Conservation (phyloP, 2,797 vertebrate species). For the Pseudopleuronectes americanus region DNA sequence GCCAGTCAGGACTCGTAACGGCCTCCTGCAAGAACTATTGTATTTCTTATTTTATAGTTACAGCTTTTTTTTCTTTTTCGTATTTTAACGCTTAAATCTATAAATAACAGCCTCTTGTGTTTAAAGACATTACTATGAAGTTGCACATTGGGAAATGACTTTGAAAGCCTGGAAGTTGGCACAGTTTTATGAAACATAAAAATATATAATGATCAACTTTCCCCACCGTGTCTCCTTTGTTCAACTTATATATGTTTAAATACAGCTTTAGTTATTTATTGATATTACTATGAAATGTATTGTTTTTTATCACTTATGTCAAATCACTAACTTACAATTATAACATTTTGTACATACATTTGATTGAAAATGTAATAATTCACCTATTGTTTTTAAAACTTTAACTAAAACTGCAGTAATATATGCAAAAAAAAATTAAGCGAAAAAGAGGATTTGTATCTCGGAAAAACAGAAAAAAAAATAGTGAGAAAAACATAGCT, state of each 20-base stretch:
- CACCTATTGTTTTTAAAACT: too few species aligned
- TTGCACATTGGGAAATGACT: background rate
- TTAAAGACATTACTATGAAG: background rate
- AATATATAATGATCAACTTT: background rate
- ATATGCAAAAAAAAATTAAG: too few species aligned
- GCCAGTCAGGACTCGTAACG: slow-evolving; percentile 38
- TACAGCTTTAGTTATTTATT: background rate
- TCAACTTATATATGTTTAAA: too few species aligned
- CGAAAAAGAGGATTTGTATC: too few species aligned
- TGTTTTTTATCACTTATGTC: background rate
- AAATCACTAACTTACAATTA: too few species aligned
- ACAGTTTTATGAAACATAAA: background rate
- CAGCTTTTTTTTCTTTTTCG: too few species aligned
- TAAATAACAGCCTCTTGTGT: background rate
- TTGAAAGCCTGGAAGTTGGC: too few species aligned
- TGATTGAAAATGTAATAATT: too few species aligned
- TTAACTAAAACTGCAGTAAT: too few species aligned
- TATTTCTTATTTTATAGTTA: slow-evolving; percentile 3
- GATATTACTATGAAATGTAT: background rate
- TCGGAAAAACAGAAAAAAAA: too few species aligned
- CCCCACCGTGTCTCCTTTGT: background rate
- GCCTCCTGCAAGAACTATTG: slow-evolving; percentile 18
- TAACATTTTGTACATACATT: background rate
- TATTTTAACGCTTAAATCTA: too few species aligned
- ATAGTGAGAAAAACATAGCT: too few species aligned